phyloP scores from a whole-genome alignment of 2,797 vertebrate genomes.

The Siniperca scherzeri region DNA sequence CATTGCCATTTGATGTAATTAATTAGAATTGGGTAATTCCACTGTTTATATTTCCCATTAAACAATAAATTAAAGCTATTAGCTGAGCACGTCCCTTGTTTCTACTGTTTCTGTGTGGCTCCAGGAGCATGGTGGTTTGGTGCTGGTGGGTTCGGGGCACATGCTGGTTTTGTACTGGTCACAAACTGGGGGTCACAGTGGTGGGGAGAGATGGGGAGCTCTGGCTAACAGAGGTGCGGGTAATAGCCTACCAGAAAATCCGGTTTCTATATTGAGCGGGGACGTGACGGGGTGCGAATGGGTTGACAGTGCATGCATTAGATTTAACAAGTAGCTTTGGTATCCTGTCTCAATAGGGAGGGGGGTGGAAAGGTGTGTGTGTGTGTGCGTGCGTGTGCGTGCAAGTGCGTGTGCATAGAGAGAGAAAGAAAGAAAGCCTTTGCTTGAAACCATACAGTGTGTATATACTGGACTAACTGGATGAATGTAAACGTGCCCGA shows the following conservation, averaged over 20 bases:
- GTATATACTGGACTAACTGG: conserved; percentile 53
- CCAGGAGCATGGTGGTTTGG: conserved; percentile 17
- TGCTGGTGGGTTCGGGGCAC: conserved; percentile 26
- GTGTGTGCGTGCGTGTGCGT: conserved; percentile 42
- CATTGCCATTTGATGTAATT: conserved; percentile 72
- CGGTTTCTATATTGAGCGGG: conserved; percentile 90
- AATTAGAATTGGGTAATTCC: conserved; percentile 72
- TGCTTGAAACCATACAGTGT: conserved; percentile 59
- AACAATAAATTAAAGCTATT: conserved; percentile 69
- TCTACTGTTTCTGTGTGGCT: conserved; percentile 16
- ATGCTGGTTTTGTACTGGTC: conserved; percentile 54
- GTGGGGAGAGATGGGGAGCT: conserved; percentile 60
- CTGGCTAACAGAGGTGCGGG: conserved; percentile 85
- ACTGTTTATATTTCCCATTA: conserved; percentile 71
- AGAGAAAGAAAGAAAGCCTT: conserved; percentile 17
- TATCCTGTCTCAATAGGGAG: conserved; percentile 84
- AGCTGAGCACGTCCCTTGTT: conserved; percentile 26
- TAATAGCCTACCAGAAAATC: conserved; percentile 88
- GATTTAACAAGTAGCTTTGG: conserved; percentile 90
- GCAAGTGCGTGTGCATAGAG: conserved; percentile 17
- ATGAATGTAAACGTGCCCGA: conserved; percentile 63
- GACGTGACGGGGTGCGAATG: conserved; percentile 92
- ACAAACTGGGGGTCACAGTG: conserved; percentile 65
- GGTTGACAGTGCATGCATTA: conserved; percentile 89
- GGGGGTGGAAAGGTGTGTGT: conserved; percentile 59